These are phyloP conservation scores for Balanococcus diminutus DNA, from an alignment of 2,888 invertebrate genomes.

Conservation along the genomic window DNA sequence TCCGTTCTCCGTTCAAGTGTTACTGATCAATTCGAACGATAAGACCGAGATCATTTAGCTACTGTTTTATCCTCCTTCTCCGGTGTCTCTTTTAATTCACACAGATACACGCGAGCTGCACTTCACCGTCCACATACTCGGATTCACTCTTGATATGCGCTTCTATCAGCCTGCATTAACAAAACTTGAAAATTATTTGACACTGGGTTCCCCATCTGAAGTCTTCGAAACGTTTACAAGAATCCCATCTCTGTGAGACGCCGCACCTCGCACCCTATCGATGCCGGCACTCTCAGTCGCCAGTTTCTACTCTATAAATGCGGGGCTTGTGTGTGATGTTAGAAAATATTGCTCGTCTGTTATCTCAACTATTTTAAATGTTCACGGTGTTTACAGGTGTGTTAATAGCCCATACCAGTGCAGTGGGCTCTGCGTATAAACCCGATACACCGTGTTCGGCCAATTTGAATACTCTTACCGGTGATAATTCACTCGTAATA, in stretches of 20 bases:
- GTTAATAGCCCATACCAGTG: conserved; percentile 38
- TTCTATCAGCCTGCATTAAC: background rate
- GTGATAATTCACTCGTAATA: background rate
- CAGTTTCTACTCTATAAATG: background rate
- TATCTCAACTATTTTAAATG: conserved; percentile 49
- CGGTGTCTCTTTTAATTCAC: background rate
- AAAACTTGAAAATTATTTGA: conserved; percentile 15
- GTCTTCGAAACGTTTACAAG: background rate
- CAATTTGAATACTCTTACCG: background rate
- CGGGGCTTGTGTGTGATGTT: conserved; percentile 32
- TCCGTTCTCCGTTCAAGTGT: conserved; percentile 37
- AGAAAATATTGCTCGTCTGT: conserved; percentile 44
- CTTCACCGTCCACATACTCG: too few species aligned
- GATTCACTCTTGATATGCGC: background rate
- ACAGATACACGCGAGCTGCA: background rate
- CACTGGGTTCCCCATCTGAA: conserved; percentile 3
- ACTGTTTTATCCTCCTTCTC: background rate
- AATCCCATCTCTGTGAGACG: background rate
- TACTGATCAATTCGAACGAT: conserved; percentile 35
- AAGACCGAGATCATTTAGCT: conserved; percentile 1
- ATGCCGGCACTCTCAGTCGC: background rate
- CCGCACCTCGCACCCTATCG: background rate
- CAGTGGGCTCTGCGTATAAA: conserved; percentile 13
- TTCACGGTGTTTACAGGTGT: conserved; percentile 43
- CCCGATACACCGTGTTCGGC: conserved; percentile 15